Conservation (phyloP, 2,888 invertebrate genomes). For the Acanthacorydalis orientalis region DNA sequence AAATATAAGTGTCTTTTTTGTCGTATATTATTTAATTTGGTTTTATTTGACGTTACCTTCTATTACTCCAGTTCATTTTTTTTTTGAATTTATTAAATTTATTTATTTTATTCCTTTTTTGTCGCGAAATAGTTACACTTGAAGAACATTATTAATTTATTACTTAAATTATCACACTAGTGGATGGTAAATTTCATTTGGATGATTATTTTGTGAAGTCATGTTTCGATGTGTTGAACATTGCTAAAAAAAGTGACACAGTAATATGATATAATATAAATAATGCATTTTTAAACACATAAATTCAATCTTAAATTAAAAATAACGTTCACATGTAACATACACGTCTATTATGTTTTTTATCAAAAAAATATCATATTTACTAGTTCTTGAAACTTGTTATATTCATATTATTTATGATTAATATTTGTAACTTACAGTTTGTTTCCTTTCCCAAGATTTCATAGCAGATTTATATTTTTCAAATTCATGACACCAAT, state of each 20-base stretch:
- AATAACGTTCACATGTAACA: neutral
- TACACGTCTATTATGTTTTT: neutral
- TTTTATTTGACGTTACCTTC: no score
- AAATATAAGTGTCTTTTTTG: no score
- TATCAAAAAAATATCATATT: no score
- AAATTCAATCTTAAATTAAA: no score
- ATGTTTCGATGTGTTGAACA: slow-evolving; percentile 60
- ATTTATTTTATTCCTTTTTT: no score
- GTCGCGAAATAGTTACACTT: no score
- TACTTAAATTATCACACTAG: slow-evolving; percentile 12
- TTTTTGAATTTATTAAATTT: no score
- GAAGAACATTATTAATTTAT: no score
- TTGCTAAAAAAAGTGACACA: slow-evolving; percentile 53
- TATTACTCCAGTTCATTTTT: no score
- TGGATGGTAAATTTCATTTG: slow-evolving; percentile 57
- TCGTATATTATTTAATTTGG: no score
- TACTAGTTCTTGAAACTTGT: no score
- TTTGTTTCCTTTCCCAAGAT: slow-evolving; percentile 87
- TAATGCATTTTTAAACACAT: no score
- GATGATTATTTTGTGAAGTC: slow-evolving; percentile 68
- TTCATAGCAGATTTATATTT: slow-evolving; percentile 94
- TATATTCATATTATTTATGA: neutral
- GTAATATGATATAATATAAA: slow-evolving; percentile 6
- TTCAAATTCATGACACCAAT: slow-evolving; percentile 98
- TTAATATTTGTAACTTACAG: slow-evolving; percentile 42